Evolutionary conservation across 2,113 vertebrate species (phyloP).

Genomic region (Brachyhypopomus occidentalis): DNA sequence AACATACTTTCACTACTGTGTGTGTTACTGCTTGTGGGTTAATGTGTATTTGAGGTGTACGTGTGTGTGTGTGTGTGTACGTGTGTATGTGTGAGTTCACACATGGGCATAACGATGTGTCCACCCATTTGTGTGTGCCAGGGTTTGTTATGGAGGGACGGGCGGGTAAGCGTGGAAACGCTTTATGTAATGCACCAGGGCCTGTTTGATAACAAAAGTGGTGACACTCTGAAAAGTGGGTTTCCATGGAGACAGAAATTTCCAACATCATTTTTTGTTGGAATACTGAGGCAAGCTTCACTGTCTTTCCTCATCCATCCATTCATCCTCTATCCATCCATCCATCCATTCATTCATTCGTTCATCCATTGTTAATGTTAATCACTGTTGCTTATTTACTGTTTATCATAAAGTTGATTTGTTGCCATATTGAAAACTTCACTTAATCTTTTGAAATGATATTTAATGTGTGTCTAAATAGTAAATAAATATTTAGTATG

Average conservation of each 20-base stretch:
- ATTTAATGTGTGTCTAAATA: neutral
- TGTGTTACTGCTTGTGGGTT: neutral
- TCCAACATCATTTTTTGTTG: conserved; percentile 72
- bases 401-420: neutral
- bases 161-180: conserved; percentile 10
- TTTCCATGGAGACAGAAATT: conserved; percentile 76
- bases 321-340: neutral
- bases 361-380: neutral
- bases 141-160: neutral
- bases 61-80: neutral
- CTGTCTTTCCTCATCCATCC: conserved; percentile 58
- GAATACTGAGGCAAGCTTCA: conserved; percentile 3
- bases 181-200: conserved; percentile 55
- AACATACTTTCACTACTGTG: neutral
- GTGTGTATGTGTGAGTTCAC: neutral
- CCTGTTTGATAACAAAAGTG: conserved; percentile 63
- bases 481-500: neutral
- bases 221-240: conserved; percentile 69
- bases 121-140: neutral
- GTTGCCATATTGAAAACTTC: neutral
- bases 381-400: neutral
- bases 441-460: neutral
- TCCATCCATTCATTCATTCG: neutral
- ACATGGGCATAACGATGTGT: neutral
- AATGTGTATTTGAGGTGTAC: neutral